Conservation (phyloP, 2,888 invertebrate species). For the Resseliella maxima region DNA sequence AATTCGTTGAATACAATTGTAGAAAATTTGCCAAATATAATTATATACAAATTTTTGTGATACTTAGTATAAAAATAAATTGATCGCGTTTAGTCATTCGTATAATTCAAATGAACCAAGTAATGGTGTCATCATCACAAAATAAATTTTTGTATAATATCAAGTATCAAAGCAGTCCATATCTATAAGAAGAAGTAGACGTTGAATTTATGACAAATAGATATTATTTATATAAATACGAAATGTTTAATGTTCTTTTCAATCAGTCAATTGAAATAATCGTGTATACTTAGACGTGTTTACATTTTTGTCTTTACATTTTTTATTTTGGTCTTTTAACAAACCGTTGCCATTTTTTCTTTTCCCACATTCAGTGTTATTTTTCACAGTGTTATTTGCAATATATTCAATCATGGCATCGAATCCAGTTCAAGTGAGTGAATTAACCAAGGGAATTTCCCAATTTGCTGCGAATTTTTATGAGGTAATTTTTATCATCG, state of each 20-base stretch:
- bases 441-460: constrained; percentile 40
- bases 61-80: too few species aligned
- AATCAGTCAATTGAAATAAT: background rate
- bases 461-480: constrained; percentile 44
- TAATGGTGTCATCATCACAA: background rate
- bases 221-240: background rate
- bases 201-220: background rate
- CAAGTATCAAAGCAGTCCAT: background rate
- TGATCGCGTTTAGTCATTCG: too few species aligned
- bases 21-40: too few species aligned
- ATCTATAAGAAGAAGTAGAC: background rate
- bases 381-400: background rate
- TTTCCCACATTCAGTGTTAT: background rate
- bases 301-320: background rate
- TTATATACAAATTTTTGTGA: too few species aligned
- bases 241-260: background rate
- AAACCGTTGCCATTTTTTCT: too few species aligned
- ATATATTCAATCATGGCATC: background rate
- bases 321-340: too few species aligned
- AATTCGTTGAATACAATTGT: too few species aligned
- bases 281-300: background rate
- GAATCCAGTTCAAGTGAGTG: background rate
- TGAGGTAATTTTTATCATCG: constrained; percentile 54
- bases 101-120: too few species aligned
- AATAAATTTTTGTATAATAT: background rate